Conservation (phyloP, 2,113 vertebrate species). For the Syngnathus floridae region DNA sequence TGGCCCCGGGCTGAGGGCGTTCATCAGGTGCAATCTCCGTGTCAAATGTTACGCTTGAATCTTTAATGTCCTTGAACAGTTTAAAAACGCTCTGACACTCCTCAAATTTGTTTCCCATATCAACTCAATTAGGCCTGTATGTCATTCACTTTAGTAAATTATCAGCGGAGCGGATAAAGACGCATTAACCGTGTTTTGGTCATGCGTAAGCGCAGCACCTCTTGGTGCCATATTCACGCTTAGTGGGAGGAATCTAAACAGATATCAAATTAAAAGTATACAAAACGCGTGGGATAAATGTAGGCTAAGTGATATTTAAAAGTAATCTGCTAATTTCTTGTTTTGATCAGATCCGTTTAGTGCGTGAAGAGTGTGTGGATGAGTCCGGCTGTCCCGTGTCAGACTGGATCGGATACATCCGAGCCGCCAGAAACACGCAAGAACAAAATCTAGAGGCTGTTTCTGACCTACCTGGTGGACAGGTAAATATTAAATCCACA, state of each 20-base stretch:
- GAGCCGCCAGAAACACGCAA: constrained; percentile 86
- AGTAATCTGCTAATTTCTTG: neutral
- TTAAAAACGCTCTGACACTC: constrained; percentile 86
- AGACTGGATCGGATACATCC: constrained; percentile 95
- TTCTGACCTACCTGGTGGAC: constrained; percentile 91
- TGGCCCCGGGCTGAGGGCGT: constrained; percentile 56
- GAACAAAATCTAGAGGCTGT: constrained; percentile 95
- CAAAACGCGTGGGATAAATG: neutral
- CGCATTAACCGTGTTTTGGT: constrained; percentile 50
- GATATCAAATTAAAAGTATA: neutral
- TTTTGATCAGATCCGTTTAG: constrained; percentile 78
- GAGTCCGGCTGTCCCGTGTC: constrained; percentile 83
- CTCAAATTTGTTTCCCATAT: constrained; percentile 89
- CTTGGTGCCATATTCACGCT: constrained; percentile 19
- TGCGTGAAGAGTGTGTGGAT: constrained; percentile 89
- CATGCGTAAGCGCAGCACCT: constrained; percentile 27
- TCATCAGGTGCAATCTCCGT: constrained; percentile 73
- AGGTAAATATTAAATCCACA: constrained; percentile 71
- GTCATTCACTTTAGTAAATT: constrained; percentile 60
- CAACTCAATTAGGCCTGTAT: constrained; percentile 74
- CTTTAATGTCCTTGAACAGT: constrained; percentile 87
- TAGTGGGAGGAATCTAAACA: neutral
- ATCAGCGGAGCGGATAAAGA: constrained; percentile 69
- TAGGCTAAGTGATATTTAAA: neutral
- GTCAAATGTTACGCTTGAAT: constrained; percentile 80